Base-by-base conservation (phyloP, 30 jellyfish, hydroid and myxozoan genomes). In the Aurelia sp. region DNA sequence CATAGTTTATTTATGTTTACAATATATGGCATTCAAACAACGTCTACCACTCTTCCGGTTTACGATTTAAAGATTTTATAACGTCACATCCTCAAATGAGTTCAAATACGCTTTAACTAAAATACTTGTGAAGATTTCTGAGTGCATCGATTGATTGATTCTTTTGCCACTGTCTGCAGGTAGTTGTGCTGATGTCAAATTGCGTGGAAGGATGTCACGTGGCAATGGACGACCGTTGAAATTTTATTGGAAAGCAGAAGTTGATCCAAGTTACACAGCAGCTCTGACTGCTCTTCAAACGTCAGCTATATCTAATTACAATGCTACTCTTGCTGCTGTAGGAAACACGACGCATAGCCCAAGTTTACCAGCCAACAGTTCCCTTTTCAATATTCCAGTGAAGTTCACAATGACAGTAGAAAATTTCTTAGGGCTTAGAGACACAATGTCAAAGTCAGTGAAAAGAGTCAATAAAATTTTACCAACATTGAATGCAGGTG, bases 211-310 rank as follows among this genome's bases (percentile, higher is more conserved):
- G 8, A 47, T 4, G 31, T 48, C 87, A 31, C 31, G 64, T n/a
- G 94, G 94, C 13, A 63, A 80, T 12, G 94, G 94, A 27, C 88
- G 94, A 21, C 75, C 81, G 22, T 61, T 85, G 82, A 41, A 22
- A 13, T 69, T 20, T 35, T 10, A 21, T 4, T 85, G 81, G 86
- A 38, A 40, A 22, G 88, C 72, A 9, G 22, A 57, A 5, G 76
- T 75, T 18, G 41, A 31, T 72, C 51, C 72, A 8, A 41, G 53
- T 17, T 48, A 72, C 24, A 74, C 48, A 16, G 9, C 57, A 17
- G 8, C 88, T 5, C 55, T 72, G 55, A 48, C 82, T 13, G 48
- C 67, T 15, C 6, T 38, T 4, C 91, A 82, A 31, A 60, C 63
- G 8, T 52, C 88, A n/a, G 94, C 87, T 17, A 10, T 85, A 12